Conservation (phyloP, 2,797 vertebrate genomes). For the Sebastes ruberrimus region DNA sequence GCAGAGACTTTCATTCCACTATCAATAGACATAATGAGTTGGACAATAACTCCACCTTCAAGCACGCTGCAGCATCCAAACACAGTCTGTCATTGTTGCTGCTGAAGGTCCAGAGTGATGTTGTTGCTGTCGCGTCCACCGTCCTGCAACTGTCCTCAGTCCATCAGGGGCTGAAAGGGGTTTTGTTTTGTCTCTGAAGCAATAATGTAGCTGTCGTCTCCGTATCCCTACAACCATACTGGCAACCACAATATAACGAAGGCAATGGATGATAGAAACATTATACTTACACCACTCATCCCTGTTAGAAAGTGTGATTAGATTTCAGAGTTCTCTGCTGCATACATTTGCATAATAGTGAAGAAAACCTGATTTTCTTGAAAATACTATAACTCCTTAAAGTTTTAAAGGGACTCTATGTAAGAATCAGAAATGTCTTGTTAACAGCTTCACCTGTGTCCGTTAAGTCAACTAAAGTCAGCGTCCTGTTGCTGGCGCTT, state of each 20-base stretch:
- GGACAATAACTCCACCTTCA: slow-evolving; percentile 9
- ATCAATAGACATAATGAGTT: slow-evolving; percentile 22
- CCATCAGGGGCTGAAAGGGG: not conserved
- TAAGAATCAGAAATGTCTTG: too few relatives aligned
- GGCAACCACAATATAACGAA: not conserved
- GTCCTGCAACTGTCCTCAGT: not conserved
- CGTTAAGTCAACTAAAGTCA: too few relatives aligned
- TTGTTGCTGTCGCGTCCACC: not conserved
- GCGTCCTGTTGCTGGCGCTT: too few relatives aligned
- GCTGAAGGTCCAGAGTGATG: not conserved
- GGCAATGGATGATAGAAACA: not conserved
- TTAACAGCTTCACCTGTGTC: too few relatives aligned
- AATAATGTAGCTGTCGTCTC: not conserved
- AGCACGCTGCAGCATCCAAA: not conserved
- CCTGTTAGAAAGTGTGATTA: not conserved
- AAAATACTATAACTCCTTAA: not conserved
- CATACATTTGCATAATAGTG: not conserved
- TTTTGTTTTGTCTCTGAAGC: not conserved
- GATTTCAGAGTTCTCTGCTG: not conserved
- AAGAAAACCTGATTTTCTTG: not conserved
- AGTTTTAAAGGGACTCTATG: not conserved
- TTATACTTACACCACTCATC: not conserved
- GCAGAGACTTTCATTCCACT: slow-evolving; percentile 18
- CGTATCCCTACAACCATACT: not conserved
- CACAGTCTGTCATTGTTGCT: not conserved